Evolutionary conservation across 2,797 vertebrate species (phyloP).

Genomic region (Crocidura indochinensis): DNA sequence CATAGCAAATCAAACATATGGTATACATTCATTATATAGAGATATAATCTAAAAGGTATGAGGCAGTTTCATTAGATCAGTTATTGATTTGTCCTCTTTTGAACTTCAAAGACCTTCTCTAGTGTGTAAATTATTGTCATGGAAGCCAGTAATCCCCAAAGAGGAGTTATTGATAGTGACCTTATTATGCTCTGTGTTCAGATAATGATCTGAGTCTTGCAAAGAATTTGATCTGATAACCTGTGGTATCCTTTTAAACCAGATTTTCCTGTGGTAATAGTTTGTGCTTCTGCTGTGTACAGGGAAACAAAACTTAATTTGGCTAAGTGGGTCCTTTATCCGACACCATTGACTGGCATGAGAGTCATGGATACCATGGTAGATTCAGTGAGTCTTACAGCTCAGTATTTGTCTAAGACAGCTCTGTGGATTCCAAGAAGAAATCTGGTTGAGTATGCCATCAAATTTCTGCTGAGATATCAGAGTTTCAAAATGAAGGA

Average conservation of each 20-base stretch:
- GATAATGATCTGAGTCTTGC: constrained; percentile 68
- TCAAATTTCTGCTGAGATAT: not conserved
- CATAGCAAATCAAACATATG: constrained; percentile 63
- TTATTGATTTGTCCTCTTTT: constrained; percentile 54
- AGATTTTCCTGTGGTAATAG: not conserved
- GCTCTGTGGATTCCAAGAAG: not conserved
- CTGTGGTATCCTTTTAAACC: constrained; percentile 29
- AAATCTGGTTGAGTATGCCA: not conserved
- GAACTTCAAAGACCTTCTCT: constrained; percentile 72
- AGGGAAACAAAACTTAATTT: constrained; percentile 32
- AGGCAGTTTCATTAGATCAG: constrained; percentile 69
- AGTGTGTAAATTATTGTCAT: constrained; percentile 1
- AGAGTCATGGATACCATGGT: not conserved
- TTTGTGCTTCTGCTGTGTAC: not conserved
- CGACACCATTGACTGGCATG: not conserved
- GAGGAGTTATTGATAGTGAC: constrained; percentile 59
- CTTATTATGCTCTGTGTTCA: constrained; percentile 52
- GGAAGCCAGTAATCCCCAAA: constrained; percentile 16
- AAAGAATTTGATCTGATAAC: constrained; percentile 60
- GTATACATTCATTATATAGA: constrained; percentile 53
- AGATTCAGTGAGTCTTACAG: not conserved
- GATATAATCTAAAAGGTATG: constrained; percentile 52
- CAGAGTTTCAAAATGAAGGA: not conserved
- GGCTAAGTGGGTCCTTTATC: not conserved
- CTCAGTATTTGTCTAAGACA: not conserved